These are phyloP conservation scores for Sclerodermus sp. DNA, from an alignment of 2,888 invertebrate species.

Conservation along the genomic window DNA sequence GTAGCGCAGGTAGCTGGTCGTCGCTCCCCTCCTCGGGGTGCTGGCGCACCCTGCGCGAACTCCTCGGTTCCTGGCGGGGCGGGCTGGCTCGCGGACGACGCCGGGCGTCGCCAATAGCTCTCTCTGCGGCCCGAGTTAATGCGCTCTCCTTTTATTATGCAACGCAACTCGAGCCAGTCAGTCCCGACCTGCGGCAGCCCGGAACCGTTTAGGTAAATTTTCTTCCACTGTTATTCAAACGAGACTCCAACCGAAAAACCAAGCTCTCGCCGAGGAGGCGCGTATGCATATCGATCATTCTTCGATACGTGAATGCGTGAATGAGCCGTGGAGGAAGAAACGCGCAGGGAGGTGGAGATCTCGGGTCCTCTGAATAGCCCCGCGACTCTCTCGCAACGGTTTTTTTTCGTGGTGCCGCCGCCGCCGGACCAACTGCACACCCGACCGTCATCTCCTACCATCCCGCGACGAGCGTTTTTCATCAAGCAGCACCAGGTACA, in stretches of 20 bases:
- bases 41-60: neutral
- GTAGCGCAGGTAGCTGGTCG: slow-evolving; percentile 50
- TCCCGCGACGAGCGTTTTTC: too few relatives aligned
- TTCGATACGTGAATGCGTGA: slow-evolving; percentile 45
- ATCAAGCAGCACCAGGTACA: too few relatives aligned
- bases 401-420: slow-evolving; percentile 36
- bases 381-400: slow-evolving; percentile 33
- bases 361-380: too few relatives aligned
- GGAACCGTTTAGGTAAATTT: slow-evolving; percentile 57
- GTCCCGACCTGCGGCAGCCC: slow-evolving; percentile 40
- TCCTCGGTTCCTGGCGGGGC: too few relatives aligned
- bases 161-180: slow-evolving; percentile 42
- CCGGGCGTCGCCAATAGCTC: neutral
- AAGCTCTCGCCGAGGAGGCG: slow-evolving; percentile 7
- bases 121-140: slow-evolving; percentile 36
- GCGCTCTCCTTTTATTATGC: slow-evolving; percentile 53
- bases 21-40: too few relatives aligned
- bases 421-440: too few relatives aligned
- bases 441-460: too few relatives aligned
- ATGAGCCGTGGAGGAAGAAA: slow-evolving; percentile 12
- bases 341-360: slow-evolving; percentile 6
- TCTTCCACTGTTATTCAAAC: slow-evolving; percentile 55
- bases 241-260: slow-evolving; percentile 48
- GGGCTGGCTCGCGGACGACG: neutral
- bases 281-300: slow-evolving; percentile 56